Evolutionary conservation across 1,140 invertebrate genomes (phyloP).

Genomic region (Eulimnadia texana): DNA sequence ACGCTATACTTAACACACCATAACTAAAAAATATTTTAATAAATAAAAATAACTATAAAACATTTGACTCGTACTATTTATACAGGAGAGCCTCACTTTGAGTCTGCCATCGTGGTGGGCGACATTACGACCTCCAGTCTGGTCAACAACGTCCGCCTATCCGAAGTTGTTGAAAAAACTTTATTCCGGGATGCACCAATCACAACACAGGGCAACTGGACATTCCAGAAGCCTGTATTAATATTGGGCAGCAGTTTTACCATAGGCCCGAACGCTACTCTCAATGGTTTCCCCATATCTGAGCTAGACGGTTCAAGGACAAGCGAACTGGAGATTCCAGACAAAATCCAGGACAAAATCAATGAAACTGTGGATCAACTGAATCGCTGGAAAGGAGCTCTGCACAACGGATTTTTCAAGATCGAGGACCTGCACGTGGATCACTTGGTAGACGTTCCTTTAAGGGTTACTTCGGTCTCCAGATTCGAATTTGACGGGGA

Average conservation of each 20-base stretch:
- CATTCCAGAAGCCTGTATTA: not conserved
- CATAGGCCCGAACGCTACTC: not conserved
- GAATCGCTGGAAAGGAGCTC: not conserved
- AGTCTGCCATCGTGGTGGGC: not conserved
- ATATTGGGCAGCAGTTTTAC: not conserved
- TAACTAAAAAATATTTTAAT: too few species aligned
- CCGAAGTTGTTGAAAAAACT: not conserved
- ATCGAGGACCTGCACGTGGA: not conserved
- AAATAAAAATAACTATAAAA: too few species aligned
- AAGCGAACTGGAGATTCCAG: not conserved
- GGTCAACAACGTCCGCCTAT: not conserved
- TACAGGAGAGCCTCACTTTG: not conserved
- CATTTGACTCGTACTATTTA: too few species aligned
- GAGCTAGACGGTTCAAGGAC: not conserved
- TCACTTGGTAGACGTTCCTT: not conserved
- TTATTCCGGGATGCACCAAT: not conserved
- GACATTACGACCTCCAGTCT: not conserved
- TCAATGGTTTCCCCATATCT: not conserved
- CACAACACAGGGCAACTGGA: not conserved
- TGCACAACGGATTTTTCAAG: not conserved
- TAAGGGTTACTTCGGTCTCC: not conserved
- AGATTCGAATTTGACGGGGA: not conserved
- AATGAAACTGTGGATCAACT: not conserved
- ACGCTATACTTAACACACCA: too few species aligned
- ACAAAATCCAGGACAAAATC: not conserved